Evolutionary conservation across 2,888 invertebrate species (phyloP).

Genomic region (Sphecodes monilicornis): DNA sequence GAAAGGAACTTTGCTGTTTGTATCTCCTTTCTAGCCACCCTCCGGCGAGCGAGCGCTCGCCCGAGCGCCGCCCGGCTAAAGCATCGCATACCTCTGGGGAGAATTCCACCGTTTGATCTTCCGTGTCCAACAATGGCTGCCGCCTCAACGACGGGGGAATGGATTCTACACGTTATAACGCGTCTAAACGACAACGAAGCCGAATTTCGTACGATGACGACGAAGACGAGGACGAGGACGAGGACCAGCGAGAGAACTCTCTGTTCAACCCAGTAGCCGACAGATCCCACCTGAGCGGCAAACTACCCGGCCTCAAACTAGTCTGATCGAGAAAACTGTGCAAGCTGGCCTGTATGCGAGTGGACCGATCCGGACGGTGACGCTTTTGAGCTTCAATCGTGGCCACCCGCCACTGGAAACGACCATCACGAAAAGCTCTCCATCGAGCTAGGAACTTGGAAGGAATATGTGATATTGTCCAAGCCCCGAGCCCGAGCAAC

Average conservation of each 20-base stretch:
- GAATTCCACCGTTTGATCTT: slow-evolving; percentile 73
- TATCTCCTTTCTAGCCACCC: slow-evolving; percentile 62
- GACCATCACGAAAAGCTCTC: slow-evolving; percentile 10
- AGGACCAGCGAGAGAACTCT: neutral
- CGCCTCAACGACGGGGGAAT: slow-evolving; percentile 46
- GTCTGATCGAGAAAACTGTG: neutral
- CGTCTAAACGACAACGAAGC: slow-evolving; percentile 53
- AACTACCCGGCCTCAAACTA: neutral
- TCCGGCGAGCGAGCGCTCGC: slow-evolving; percentile 11
- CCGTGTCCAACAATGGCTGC: slow-evolving; percentile 65
- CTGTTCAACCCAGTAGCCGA: neutral
- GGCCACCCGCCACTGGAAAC: slow-evolving; percentile 7
- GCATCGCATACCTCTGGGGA: slow-evolving; percentile 67
- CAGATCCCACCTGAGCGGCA: slow-evolving; percentile 22
- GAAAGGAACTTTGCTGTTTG: slow-evolving; percentile 64
- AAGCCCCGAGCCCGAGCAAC: neutral
- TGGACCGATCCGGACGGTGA: neutral
- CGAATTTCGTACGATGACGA: slow-evolving; percentile 28
- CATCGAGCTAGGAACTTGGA: neutral
- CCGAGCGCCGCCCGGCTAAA: slow-evolving; percentile 43
- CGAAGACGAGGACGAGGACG: slow-evolving; percentile 7
- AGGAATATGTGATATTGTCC: neutral
- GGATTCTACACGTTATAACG: slow-evolving; percentile 56
- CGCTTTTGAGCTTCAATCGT: slow-evolving; percentile 29
- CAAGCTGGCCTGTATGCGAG: neutral